Evolutionary conservation across 2,797 vertebrate genomes (phyloP), one percentile per base, ranked within the genome.

Genomic region (Poecilia wingei): DNA sequence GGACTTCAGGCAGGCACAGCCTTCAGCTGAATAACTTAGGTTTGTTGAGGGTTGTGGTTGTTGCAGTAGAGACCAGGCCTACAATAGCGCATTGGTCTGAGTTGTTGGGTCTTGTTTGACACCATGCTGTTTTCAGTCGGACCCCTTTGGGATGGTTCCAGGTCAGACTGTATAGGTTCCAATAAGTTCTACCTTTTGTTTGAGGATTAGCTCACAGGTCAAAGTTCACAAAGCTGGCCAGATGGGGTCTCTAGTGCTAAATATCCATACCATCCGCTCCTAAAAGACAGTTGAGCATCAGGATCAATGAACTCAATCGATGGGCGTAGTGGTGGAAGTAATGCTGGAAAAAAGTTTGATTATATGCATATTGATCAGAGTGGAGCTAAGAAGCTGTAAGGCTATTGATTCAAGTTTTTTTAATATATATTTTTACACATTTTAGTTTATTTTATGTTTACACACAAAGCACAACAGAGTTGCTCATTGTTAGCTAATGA

Each of bases 291-390:
- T 86, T 87, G 91, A 88, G 88, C 82, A 28, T 84, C 73, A 77
- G 75, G 86, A 94, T 95, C 93, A 93, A 94, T 94, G 87, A 43
- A 51, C 51, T 78, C 80, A 70, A 93, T 94, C 93, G 47, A 94
- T 95, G 82, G 79, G 89, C 77, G 71, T 85, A 81, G 90, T 75
- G 88, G 91, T 92, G 86, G 79, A 92, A 89, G 86, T 92, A 88
- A 91, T 86, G 79, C 87, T 83, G 79, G 90, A 80, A 83, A 93
- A 91, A 93, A 93, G 91, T 95, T 94, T 93, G 92, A 93, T 92
- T 92, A 92, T 87, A 90, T 91, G 93, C 91, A 94, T 93, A 95
- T 95, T 94, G 93, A 95, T 94, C 78, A 94, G 89, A 91, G 79
- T 1, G 77, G 84, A 84, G 84, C 84, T 88, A 87, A 91, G 87